Percentiles rank a stretch among this genome's conserved stretches.
Conservation (phyloP, 2,797 vertebrate species). For the Falco biarmicus region DNA sequence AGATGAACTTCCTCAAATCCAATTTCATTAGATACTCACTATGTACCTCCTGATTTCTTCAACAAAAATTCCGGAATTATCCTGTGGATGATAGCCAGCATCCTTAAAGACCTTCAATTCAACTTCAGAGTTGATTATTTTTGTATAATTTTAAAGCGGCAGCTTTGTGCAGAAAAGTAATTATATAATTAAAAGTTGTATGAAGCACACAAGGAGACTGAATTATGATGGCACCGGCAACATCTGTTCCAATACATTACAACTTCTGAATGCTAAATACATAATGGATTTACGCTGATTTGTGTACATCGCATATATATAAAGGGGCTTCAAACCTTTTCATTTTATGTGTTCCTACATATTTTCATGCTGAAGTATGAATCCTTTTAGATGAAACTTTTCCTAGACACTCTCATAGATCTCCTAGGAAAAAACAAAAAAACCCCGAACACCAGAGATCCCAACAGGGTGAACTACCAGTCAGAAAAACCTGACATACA, state of each 20-base stretch:
- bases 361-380: not conserved
- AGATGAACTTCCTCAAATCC: not conserved
- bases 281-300: not conserved
- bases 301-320: not conserved
- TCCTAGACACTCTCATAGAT: not conserved
- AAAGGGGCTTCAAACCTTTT: not conserved
- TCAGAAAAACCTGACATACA: not conserved
- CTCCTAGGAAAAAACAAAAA: not conserved
- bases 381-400: not conserved
- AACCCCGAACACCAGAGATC: fast-evolving
- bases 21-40: not conserved
- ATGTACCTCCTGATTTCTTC: not conserved
- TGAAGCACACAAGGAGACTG: not conserved
- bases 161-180: not conserved
- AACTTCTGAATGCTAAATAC: not conserved
- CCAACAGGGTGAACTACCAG: not conserved
- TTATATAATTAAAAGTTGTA: not conserved
- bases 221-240: not conserved
- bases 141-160: not conserved
- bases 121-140: not conserved
- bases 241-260: not conserved
- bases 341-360: not conserved
- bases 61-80: not conserved
- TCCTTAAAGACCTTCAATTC: not conserved
- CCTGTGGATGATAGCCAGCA: not conserved